phyloP scores from a whole-genome alignment of 2,888 invertebrate species.

The Nyleta sp. region DNA sequence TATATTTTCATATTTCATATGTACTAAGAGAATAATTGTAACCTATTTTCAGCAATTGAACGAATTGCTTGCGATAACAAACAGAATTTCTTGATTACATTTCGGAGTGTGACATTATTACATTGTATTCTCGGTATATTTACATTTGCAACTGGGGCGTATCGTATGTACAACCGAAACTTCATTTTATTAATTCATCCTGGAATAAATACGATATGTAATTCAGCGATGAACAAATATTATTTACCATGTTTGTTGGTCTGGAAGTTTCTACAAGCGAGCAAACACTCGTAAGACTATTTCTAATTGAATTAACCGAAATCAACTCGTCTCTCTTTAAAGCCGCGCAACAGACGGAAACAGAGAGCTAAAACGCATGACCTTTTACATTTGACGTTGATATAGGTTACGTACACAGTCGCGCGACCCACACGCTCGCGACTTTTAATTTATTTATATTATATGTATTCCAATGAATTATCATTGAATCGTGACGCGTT shows the following conservation, averaged over 20 bases:
- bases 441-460: conserved; percentile 14
- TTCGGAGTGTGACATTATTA: too few relatives aligned
- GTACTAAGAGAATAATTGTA: too few relatives aligned
- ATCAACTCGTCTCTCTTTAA: background rate
- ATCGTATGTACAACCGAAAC: too few relatives aligned
- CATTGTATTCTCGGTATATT: too few relatives aligned
- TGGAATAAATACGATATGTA: too few relatives aligned
- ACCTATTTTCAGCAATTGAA: too few relatives aligned
- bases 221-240: background rate
- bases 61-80: too few relatives aligned
- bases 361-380: background rate
- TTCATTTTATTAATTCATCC: too few relatives aligned
- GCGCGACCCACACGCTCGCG: background rate
- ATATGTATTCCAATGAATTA: conserved; percentile 7
- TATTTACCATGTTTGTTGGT: background rate
- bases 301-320: conserved; percentile 11
- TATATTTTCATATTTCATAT: too few relatives aligned
- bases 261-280: background rate
- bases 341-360: background rate
- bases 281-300: conserved; percentile 9
- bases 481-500: background rate
- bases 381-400: conserved; percentile 10
- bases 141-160: too few relatives aligned
- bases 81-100: too few relatives aligned
- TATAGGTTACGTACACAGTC: conserved; percentile 8